These are phyloP conservation scores for Platygyra sinensis DNA, from an alignment of 64 coral and sea anemone genomes.

Conservation along the genomic window DNA sequence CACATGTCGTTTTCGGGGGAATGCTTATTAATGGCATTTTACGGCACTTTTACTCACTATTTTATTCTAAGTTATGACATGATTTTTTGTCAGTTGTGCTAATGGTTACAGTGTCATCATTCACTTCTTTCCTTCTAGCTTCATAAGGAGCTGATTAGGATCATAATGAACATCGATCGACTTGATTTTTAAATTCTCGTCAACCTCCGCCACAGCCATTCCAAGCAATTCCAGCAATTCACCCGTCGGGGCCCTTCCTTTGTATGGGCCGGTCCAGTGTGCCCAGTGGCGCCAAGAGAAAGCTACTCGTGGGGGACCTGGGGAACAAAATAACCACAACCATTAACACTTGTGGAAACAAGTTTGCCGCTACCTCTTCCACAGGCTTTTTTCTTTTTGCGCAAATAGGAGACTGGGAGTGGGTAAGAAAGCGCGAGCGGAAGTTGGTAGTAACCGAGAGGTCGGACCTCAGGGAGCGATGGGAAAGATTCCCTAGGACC, in stretches of 20 bases:
- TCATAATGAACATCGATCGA: constrained; percentile 68
- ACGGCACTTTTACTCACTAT: too few species aligned
- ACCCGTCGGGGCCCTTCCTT: constrained; percentile 50
- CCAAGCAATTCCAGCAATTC: constrained; percentile 62
- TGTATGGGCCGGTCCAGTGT: constrained; percentile 74
- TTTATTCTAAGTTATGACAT: background rate
- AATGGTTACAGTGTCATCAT: background rate
- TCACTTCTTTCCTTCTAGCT: constrained; percentile 49
- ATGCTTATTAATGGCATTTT: too few species aligned
- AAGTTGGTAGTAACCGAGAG: too few species aligned
- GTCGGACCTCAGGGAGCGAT: too few species aligned
- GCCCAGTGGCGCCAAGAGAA: constrained; percentile 87
- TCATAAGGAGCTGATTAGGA: constrained; percentile 74
- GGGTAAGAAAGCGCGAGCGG: too few species aligned
- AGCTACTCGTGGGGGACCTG: constrained; percentile 65
- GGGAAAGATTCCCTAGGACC: too few species aligned
- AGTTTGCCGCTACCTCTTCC: too few species aligned
- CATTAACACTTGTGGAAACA: too few species aligned
- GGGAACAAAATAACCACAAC: background rate
- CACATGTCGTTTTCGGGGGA: too few species aligned
- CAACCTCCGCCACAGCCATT: constrained; percentile 66
- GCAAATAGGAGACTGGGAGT: too few species aligned
- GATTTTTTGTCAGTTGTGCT: background rate
- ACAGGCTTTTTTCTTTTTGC: too few species aligned
- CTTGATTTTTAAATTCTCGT: constrained; percentile 75